Evolutionary conservation across 2,888 invertebrate genomes (phyloP).

Genomic region (Blastobasis lacticolella): DNA sequence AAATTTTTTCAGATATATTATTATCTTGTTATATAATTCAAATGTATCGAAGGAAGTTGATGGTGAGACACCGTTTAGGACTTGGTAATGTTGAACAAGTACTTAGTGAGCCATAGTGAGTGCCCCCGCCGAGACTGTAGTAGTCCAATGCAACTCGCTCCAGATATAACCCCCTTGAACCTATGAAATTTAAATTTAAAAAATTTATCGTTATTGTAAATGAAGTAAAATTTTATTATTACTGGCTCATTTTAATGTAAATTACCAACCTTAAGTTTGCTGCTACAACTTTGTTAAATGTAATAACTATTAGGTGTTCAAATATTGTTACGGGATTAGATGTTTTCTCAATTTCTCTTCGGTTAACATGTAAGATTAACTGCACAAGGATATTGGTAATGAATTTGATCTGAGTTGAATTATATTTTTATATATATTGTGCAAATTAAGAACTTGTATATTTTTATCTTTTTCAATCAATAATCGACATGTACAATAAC

Average conservation of each 20-base stretch:
- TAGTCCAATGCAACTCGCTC: slow-evolving; percentile 38
- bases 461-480: slow-evolving; percentile 69
- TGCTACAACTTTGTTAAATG: slow-evolving; percentile 67
- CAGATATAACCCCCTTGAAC: slow-evolving; percentile 39
- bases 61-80: slow-evolving; percentile 50
- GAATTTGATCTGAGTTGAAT: slow-evolving; percentile 71
- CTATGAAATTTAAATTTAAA: slow-evolving; percentile 48
- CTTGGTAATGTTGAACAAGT: slow-evolving; percentile 54
- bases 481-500: slow-evolving; percentile 72
- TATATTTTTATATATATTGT: slow-evolving; percentile 71
- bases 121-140: slow-evolving; percentile 36
- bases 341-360: slow-evolving; percentile 63
- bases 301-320: slow-evolving; percentile 71
- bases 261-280: slow-evolving; percentile 62
- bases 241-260: slow-evolving; percentile 66
- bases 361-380: slow-evolving; percentile 62
- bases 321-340: slow-evolving; percentile 71
- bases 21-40: slow-evolving; percentile 75
- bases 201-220: slow-evolving; percentile 68
- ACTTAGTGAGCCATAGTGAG: slow-evolving; percentile 64
- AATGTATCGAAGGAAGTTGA: slow-evolving; percentile 65
- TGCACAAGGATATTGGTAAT: slow-evolving; percentile 74
- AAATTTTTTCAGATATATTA: slow-evolving; percentile 74
- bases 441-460: slow-evolving; percentile 69
- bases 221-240: slow-evolving; percentile 64